Percentiles rank a stretch among this genome's conserved stretches.
Conservation (phyloP, 2,888 invertebrate genomes). For the Volucella bombylans region DNA sequence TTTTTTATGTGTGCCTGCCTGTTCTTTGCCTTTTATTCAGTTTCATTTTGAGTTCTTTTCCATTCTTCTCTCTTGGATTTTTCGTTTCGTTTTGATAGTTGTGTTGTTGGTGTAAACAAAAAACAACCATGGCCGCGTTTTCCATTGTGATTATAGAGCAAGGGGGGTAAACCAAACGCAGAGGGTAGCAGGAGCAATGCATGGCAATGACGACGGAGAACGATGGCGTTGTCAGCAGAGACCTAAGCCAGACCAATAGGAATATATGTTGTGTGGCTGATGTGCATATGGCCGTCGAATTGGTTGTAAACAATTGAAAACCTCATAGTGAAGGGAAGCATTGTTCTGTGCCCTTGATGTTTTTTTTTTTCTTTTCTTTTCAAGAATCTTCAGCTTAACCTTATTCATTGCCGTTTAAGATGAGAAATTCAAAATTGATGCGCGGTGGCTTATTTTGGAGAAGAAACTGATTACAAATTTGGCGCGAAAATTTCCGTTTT, state of each 20-base stretch:
- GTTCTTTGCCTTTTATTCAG: conserved; percentile 29
- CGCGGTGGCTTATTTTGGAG: not conserved
- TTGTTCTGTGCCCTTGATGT: conserved; percentile 32
- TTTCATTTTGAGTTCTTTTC: conserved; percentile 33
- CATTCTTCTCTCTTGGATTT: conserved; percentile 34
- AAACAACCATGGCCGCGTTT: conserved; percentile 59
- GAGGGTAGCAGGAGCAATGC: conserved; percentile 11
- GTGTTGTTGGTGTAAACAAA: conserved; percentile 74
- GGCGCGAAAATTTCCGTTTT: conserved; percentile 37
- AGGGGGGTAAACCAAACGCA: not conserved
- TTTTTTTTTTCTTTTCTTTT: not conserved
- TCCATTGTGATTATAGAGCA: not conserved
- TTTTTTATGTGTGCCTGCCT: conserved; percentile 38
- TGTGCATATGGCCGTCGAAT: conserved; percentile 45
- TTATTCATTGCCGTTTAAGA: not conserved
- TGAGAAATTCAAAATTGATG: conserved; percentile 2
- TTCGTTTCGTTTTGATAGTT: conserved; percentile 34
- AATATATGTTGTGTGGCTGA: conserved; percentile 5
- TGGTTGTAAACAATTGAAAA: conserved; percentile 43
- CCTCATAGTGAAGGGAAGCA: conserved; percentile 11
- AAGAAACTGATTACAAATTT: conserved; percentile 24
- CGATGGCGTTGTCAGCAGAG: conserved; percentile 23
- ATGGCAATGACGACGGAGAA: conserved; percentile 19
- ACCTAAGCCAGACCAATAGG: conserved; percentile 2
- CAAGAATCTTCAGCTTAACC: conserved; percentile 17